A percentile compares a stretch with the other conserved stretches of the same genome.
These are phyloP conservation scores for Eulemur rufifrons DNA, from an alignment of 2,113 vertebrate species.

Conservation along the genomic window DNA sequence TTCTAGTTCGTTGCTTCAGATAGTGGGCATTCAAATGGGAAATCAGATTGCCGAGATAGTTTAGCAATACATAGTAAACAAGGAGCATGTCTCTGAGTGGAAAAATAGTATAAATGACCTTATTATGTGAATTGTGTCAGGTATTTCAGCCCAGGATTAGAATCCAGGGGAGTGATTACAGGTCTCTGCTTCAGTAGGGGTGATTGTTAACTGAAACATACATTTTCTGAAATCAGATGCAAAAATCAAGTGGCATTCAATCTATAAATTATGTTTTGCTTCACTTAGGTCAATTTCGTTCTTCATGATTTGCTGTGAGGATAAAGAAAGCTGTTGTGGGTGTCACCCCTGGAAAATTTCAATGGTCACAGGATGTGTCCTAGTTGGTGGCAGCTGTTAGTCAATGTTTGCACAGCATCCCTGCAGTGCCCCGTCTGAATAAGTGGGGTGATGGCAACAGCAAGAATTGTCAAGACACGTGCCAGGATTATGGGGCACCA, in stretches of 20 bases:
- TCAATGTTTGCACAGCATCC: background rate
- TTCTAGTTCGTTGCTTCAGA: background rate
- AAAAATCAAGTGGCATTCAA: background rate
- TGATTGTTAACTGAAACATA: background rate
- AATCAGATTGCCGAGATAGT: background rate
- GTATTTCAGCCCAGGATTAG: background rate
- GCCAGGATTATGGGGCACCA: fast-evolving
- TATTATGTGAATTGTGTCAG: fast-evolving
- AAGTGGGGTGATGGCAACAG: background rate
- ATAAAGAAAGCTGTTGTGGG: background rate
- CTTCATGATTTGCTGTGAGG: background rate
- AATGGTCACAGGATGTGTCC: background rate
- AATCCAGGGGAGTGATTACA: background rate
- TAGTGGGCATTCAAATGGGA: background rate
- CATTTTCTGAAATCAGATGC: background rate
- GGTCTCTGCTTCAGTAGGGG: background rate
- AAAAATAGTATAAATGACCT: background rate
- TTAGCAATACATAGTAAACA: background rate
- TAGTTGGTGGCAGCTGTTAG: background rate
- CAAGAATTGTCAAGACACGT: background rate
- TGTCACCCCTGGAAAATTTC: background rate
- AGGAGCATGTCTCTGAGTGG: background rate
- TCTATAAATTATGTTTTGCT: background rate
- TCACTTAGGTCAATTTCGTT: background rate
- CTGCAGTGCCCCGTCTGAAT: background rate